phyloP scores from a whole-genome alignment of 1,140 invertebrate species.

The Brachionus sp. region DNA sequence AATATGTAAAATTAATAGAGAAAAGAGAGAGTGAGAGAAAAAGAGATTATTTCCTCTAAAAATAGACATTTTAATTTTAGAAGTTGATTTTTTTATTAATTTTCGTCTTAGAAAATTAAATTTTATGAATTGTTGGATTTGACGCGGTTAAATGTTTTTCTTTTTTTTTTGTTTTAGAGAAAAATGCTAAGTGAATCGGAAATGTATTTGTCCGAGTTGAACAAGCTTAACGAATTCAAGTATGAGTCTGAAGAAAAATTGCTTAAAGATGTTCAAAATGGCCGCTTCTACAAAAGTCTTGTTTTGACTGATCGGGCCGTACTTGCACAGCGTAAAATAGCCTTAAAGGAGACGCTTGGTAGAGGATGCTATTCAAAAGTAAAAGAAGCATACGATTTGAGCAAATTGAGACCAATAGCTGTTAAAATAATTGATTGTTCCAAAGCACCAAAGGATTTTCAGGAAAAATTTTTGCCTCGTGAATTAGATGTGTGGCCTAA shows the following conservation, averaged over 20 bases:
- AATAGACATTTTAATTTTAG: constrained; percentile 10
- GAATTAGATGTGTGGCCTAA: constrained; percentile 82
- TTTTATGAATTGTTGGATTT: not conserved
- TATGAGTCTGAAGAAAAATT: constrained; percentile 34
- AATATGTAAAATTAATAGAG: no score
- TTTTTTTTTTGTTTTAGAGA: not conserved
- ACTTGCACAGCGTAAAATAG: constrained; percentile 18
- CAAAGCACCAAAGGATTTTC: constrained; percentile 71
- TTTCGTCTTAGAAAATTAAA: not conserved
- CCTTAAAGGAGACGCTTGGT: not conserved
- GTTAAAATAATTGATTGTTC: constrained; percentile 81
- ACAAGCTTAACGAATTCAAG: constrained; percentile 2
- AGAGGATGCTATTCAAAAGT: constrained; percentile 44
- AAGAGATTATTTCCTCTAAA: not conserved
- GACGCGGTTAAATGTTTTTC: not conserved
- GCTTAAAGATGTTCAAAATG: constrained; percentile 8
- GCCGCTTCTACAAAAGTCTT: not conserved
- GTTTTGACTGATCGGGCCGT: constrained; percentile 15
- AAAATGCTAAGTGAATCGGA: constrained; percentile 26
- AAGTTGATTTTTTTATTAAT: not conserved
- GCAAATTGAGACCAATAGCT: constrained; percentile 58
- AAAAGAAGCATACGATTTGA: constrained; percentile 19
- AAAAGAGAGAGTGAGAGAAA: not conserved
- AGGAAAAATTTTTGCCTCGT: constrained; percentile 82
- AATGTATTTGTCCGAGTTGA: not conserved